Base-by-base conservation (phyloP, 2,888 invertebrate genomes). In the Mechanitis mazaeus region DNA sequence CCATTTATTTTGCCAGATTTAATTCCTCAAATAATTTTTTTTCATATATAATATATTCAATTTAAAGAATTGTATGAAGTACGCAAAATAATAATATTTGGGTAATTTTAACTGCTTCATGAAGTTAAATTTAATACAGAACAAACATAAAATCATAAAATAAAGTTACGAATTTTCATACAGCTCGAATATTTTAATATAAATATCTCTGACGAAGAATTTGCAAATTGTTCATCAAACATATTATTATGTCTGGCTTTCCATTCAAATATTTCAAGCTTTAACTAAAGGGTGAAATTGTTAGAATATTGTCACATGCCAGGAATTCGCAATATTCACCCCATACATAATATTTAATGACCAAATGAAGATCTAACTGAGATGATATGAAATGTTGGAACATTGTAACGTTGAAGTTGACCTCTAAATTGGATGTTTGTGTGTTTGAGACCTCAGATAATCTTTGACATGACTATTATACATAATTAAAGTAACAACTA, bases 271-370 rank as follows among this genome's bases (percentile, higher is more conserved):
- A 50, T 9, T 50, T 50, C 50, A 50, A 42, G 9, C 42, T 31
- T 31, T 50, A 50, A 50, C 7, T 50, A 31, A 50, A 31, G 50
- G 50, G 28, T 11, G 6, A n/a, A 50, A 50, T 50, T 50, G 50
- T 50, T 50, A 6, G 50, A 50, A 50, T 50, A 31, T 50, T 50
- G 50, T 50, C 28, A 50, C 50, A 31, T 50, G 50, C 31, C 11
- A 50, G 50, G 50, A 50, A 50, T 50, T 50, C 31, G 50, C 50
- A 50, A 50, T 50, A 50, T 50, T 50, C 50, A 50, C 31, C 50
- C 50, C 50, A 50, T 50, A 50, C 31, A 50, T 50, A 50, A 50
- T 31, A 50, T n/a, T 3, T 31, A 50, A 28, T 31, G 50, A 50
- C 50, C 50, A 50, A 50, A 50, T 50, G 28, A 31, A 50, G 50